Percentiles rank a stretch among this genome's conserved stretches.
Conservation (phyloP, 2,113 vertebrate genomes). For the Malurus melanocephalus region DNA sequence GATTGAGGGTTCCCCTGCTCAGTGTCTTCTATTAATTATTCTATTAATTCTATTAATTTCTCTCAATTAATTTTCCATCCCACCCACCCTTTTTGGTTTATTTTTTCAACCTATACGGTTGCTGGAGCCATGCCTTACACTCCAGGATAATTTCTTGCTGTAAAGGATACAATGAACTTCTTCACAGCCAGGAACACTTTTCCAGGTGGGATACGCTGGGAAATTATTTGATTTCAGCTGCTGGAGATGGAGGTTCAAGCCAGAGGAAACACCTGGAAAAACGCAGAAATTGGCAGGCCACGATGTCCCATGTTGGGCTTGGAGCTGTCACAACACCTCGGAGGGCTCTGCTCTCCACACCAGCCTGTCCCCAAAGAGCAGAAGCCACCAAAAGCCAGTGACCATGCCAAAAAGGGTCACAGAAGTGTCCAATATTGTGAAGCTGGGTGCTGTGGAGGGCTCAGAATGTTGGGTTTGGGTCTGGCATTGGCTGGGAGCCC, state of each 20-base stretch:
- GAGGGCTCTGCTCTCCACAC: background rate
- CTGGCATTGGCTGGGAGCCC: background rate
- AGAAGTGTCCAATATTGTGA: fast-evolving
- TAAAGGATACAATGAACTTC: background rate
- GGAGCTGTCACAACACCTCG: background rate
- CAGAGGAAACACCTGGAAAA: conserved; percentile 1
- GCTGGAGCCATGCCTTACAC: background rate
- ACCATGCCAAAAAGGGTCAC: fast-evolving
- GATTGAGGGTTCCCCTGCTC: background rate
- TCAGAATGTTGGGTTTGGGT: background rate
- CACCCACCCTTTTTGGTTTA: background rate
- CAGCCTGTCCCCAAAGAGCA: background rate
- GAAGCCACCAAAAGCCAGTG: background rate
- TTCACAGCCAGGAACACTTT: background rate
- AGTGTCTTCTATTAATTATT: background rate
- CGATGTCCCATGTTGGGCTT: fast-evolving
- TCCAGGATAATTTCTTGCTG: conserved; percentile 38
- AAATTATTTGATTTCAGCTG: background rate
- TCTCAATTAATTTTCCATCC: background rate
- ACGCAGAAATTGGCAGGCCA: background rate
- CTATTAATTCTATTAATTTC: too few species aligned
- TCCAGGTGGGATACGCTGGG: background rate
- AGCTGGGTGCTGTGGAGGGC: background rate
- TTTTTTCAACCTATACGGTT: background rate
- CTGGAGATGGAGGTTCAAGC: background rate